Percentiles rank a stretch among this genome's conserved stretches.
Conservation (phyloP, 2,797 vertebrate genomes). For the Gephyroberyx darwinii region DNA sequence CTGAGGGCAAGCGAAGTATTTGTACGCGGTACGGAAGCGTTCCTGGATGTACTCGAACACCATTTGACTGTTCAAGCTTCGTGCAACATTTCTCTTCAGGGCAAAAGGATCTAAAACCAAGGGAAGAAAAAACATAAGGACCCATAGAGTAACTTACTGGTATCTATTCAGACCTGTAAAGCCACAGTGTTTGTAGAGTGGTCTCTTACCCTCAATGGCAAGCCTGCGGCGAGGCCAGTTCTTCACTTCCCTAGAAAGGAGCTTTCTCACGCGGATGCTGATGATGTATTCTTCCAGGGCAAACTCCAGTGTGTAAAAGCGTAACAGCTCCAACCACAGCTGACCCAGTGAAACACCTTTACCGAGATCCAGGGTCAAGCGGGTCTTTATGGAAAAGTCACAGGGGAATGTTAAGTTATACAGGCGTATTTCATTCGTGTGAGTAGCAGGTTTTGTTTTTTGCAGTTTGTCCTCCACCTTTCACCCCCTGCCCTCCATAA, state of each 20-base stretch:
- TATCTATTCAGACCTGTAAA: not conserved
- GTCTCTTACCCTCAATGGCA: conserved; percentile 91
- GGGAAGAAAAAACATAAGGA: conserved; percentile 6
- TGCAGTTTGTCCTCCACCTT: too few species aligned
- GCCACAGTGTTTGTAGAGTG: rapidly evolving
- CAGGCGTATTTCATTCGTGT: not conserved
- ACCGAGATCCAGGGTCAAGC: conserved; percentile 80
- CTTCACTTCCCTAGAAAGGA: conserved; percentile 92
- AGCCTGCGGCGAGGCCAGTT: conserved; percentile 97
- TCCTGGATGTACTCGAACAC: conserved; percentile 99
- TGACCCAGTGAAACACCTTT: conserved; percentile 87
- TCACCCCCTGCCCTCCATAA: too few species aligned
- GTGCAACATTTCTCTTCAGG: conserved; percentile 96
- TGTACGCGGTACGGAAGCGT: conserved; percentile 93
- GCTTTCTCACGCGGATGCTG: conserved; percentile 92
- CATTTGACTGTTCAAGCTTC: conserved; percentile 98
- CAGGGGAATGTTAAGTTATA: not conserved
- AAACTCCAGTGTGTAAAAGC: conserved; percentile 98
- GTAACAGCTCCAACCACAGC: conserved; percentile 94
- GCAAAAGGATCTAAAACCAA: conserved; percentile 91
- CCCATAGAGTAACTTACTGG: not conserved
- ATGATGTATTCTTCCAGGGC: conserved; percentile 95
- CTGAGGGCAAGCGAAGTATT: conserved; percentile 96
- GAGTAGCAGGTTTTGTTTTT: not conserved
- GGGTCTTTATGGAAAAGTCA: conserved; percentile 75